Conservation (phyloP, 2,113 vertebrate species). For the Canis aureus region DNA sequence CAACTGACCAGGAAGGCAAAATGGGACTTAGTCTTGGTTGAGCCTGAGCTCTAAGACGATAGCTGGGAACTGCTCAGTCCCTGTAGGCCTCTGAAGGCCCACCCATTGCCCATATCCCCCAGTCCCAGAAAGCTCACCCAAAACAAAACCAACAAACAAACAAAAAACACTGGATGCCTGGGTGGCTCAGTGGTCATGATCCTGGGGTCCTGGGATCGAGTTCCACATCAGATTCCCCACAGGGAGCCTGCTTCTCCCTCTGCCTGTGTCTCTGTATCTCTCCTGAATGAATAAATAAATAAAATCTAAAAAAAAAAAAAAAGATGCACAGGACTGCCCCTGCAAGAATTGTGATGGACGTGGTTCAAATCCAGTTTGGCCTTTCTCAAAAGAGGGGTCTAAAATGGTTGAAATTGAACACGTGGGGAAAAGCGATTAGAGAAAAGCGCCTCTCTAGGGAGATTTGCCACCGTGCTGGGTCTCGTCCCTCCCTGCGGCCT, state of each 20-base stretch:
- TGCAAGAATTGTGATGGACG: no score
- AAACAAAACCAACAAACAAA: no score
- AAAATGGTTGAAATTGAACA: slow-evolving; percentile 15
- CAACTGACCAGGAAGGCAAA: background rate
- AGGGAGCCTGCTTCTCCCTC: no score
- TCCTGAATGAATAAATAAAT: no score
- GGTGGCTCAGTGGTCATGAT: no score
- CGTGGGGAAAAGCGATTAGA: background rate
- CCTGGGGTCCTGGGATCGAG: no score
- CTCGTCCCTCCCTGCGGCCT: background rate
- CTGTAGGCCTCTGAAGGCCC: no score
- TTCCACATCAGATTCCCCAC: background rate
- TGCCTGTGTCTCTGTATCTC: no score
- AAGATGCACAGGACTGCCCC: background rate
- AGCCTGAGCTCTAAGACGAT: background rate
- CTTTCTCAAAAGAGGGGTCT: background rate
- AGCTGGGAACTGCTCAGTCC: background rate
- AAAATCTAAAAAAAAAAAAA: background rate
- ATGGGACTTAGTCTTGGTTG: background rate
- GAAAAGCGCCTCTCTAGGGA: background rate
- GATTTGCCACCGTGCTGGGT: background rate
- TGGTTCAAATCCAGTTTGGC: background rate
- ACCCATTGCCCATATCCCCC: no score
- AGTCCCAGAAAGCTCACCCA: no score
- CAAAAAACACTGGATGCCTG: no score